These are phyloP conservation scores for Cryptotis parvus DNA, from an alignment of 2,113 vertebrate species.

Conservation along the genomic window DNA sequence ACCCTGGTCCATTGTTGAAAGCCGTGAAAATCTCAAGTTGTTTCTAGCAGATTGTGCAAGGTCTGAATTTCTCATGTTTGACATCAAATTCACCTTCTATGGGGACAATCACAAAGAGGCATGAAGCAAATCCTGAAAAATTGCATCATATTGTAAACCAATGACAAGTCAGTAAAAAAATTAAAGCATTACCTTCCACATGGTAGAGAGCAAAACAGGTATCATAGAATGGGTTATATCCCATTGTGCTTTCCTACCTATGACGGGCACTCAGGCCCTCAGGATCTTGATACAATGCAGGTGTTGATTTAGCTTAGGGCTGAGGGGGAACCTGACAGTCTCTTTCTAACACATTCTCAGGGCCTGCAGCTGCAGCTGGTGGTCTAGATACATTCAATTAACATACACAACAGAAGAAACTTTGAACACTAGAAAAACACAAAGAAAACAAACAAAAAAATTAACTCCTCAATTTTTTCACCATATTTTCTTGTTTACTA, in stretches of 20 bases:
- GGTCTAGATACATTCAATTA: too few relatives aligned
- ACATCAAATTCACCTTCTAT: too few relatives aligned
- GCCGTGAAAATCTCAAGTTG: neutral
- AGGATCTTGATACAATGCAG: neutral
- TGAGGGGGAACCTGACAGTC: too few relatives aligned
- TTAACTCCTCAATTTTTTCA: neutral
- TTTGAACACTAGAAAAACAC: neutral
- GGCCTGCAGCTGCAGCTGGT: too few relatives aligned
- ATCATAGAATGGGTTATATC: neutral
- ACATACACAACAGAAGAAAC: neutral
- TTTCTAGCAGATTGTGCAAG: neutral
- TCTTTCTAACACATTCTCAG: neutral
- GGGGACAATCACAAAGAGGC: too few relatives aligned
- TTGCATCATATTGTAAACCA: too few relatives aligned
- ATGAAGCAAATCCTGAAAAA: too few relatives aligned
- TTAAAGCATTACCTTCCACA: neutral
- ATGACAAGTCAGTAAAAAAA: too few relatives aligned
- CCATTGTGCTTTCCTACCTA: constrained; percentile 1
- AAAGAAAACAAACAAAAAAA: neutral
- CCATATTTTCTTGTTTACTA: neutral
- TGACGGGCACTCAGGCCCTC: neutral
- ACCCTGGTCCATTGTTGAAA: constrained; percentile 58
- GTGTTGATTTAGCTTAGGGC: neutral
- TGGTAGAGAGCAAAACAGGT: neutral
- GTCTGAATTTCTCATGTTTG: neutral